A percentile compares a stretch with the other conserved stretches of the same genome.
Evolutionary conservation across 2,113 vertebrate species (phyloP).

Genomic region (Nothoprocta pentlandii): DNA sequence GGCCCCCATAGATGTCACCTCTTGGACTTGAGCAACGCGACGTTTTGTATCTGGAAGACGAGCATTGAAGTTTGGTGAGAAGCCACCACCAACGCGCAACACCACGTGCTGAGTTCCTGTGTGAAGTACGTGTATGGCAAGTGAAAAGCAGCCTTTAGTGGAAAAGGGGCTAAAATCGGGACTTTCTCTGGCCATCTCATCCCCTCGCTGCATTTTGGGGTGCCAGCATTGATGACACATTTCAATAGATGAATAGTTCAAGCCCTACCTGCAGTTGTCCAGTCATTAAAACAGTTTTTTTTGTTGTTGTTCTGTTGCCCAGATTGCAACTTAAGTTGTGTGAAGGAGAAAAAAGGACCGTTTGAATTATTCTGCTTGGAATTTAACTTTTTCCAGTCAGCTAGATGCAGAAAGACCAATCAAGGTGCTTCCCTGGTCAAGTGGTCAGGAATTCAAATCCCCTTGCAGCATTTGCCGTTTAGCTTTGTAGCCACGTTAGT

Average conservation of each 20-base stretch:
- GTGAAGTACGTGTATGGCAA: accelerated
- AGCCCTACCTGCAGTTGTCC: accelerated
- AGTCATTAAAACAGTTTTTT: background rate
- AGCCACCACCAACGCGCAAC: no score
- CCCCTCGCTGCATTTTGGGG: background rate
- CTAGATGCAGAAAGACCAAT: background rate
- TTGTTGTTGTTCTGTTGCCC: background rate
- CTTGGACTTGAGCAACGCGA: background rate
- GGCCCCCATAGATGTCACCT: background rate
- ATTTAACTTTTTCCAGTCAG: background rate
- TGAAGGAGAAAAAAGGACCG: background rate
- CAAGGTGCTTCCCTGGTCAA: background rate
- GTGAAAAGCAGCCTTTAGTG: background rate
- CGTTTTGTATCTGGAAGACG: background rate
- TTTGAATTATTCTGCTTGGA: background rate
- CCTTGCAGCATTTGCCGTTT: background rate
- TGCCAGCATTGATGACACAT: background rate
- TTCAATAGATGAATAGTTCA: background rate
- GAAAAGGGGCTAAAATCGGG: accelerated
- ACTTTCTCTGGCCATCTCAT: background rate
- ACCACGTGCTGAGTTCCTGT: accelerated
- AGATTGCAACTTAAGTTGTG: background rate
- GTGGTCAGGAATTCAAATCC: background rate
- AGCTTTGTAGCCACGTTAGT: background rate
- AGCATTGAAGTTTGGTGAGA: background rate